Percentiles rank a stretch among this genome's conserved stretches.
Evolutionary conservation across 37 sponge, comb jelly and placozoan genomes (phyloP).

Genomic region (Petrosia ficiformis): DNA sequence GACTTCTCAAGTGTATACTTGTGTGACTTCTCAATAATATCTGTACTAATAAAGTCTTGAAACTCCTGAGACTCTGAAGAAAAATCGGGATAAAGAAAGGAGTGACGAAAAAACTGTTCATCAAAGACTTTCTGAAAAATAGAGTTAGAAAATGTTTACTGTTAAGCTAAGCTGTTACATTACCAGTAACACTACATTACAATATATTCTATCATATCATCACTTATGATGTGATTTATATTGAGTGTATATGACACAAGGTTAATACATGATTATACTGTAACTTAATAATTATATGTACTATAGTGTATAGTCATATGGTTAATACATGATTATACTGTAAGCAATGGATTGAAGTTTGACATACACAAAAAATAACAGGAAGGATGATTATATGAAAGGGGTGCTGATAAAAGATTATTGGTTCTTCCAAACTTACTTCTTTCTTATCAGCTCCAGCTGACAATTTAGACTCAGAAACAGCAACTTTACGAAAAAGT

Average conservation of each 20-base stretch:
- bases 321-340: too few relatives aligned
- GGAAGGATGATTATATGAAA: too few relatives aligned
- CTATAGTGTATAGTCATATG: too few relatives aligned
- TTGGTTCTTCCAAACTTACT: background rate
- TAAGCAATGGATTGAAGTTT: too few relatives aligned
- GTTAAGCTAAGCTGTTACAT: too few relatives aligned
- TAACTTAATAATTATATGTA: too few relatives aligned
- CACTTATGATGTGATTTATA: too few relatives aligned
- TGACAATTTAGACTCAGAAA: conserved; percentile 16
- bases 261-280: too few relatives aligned
- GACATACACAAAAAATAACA: too few relatives aligned
- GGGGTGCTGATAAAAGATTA: background rate
- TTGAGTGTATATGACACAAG: too few relatives aligned
- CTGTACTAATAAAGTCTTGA: conserved; percentile 51
- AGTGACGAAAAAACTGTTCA: conserved; percentile 75
- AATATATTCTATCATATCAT: too few relatives aligned
- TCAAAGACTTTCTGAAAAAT: conserved; percentile 19
- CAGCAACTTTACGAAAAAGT: conserved; percentile 40
- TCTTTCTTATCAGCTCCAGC: background rate
- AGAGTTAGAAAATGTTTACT: background rate
- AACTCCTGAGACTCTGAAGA: conserved; percentile 25
- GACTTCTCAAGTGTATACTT: conserved; percentile 70
- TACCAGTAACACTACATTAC: too few relatives aligned
- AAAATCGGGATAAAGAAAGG: conserved; percentile 79
- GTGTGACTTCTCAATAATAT: conserved; percentile 58